A percentile compares a stretch with the other conserved stretches of the same genome.
Evolutionary conservation across 2,113 vertebrate species (phyloP).

Genomic region (Tympanuchus pallidicinctus): DNA sequence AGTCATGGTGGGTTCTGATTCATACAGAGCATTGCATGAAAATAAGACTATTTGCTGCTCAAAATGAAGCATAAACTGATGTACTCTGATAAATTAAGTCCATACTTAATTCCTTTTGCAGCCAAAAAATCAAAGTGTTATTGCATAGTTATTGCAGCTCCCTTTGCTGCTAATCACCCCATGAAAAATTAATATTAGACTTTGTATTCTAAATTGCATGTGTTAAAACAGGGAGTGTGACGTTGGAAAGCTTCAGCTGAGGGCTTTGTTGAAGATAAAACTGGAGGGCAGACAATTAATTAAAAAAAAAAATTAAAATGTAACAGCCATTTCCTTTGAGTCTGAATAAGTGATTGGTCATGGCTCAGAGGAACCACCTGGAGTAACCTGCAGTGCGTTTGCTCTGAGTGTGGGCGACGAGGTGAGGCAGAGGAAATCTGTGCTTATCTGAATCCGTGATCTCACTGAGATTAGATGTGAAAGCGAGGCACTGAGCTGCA

Average conservation of each 20-base stretch:
- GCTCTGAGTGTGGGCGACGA: neutral
- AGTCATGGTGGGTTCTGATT: accelerated
- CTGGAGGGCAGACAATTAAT: accelerated
- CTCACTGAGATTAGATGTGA: neutral
- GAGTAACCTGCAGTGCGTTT: neutral
- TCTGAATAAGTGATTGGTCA: neutral
- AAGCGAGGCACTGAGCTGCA: accelerated
- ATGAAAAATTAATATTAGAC: neutral
- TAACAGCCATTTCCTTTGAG: neutral
- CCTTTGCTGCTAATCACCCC: neutral
- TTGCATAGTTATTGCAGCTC: neutral
- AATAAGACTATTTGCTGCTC: neutral
- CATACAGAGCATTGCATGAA: neutral
- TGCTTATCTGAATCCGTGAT: neutral
- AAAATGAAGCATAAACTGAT: neutral
- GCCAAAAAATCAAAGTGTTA: neutral
- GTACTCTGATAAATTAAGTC: neutral
- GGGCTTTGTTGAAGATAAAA: neutral
- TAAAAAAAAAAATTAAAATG: neutral
- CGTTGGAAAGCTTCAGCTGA: neutral
- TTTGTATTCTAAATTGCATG: neutral
- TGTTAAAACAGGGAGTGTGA: neutral
- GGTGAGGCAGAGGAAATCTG: neutral
- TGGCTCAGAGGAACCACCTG: conserved; percentile 23
- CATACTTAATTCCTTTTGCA: neutral